phyloP scores from a whole-genome alignment of 1,140 invertebrate genomes.

The Caenorhabditis latens region DNA sequence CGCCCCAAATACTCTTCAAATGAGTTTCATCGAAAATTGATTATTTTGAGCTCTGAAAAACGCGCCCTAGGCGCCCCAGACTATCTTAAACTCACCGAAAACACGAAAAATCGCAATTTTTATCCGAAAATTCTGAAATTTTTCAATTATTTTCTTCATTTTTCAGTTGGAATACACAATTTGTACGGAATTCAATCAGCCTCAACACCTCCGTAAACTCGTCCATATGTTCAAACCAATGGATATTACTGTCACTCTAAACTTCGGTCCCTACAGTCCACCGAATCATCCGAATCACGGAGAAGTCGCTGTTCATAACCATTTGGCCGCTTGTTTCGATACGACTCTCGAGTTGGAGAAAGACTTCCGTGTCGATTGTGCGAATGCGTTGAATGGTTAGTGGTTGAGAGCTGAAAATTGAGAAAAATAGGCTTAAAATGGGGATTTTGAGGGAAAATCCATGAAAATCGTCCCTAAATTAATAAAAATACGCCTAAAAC shows the following conservation, averaged over 20 bases:
- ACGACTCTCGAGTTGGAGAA: not conserved
- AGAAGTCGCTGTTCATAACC: not conserved
- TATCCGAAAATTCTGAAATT: too few species aligned
- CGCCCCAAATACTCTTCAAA: too few species aligned
- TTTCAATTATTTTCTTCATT: too few species aligned
- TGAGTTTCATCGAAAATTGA: too few species aligned
- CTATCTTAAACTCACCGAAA: too few species aligned
- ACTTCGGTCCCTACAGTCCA: not conserved
- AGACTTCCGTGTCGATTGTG: not conserved
- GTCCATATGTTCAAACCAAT: constrained; percentile 27
- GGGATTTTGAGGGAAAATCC: not conserved
- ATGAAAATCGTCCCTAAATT: not conserved
- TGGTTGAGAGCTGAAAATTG: not conserved
- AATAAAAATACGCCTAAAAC: too few species aligned
- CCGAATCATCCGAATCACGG: not conserved
- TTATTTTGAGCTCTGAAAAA: too few species aligned
- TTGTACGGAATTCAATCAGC: constrained; percentile 5
- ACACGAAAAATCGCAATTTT: not conserved
- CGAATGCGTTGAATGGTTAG: not conserved
- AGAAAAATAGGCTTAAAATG: too few species aligned
- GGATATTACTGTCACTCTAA: not conserved
- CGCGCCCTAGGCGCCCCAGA: too few species aligned
- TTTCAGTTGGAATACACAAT: constrained; percentile 24
- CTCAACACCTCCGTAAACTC: not conserved
- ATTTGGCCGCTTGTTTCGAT: not conserved